Conservation (phyloP, 2,113 vertebrate genomes). For the Orycteropus afer region DNA sequence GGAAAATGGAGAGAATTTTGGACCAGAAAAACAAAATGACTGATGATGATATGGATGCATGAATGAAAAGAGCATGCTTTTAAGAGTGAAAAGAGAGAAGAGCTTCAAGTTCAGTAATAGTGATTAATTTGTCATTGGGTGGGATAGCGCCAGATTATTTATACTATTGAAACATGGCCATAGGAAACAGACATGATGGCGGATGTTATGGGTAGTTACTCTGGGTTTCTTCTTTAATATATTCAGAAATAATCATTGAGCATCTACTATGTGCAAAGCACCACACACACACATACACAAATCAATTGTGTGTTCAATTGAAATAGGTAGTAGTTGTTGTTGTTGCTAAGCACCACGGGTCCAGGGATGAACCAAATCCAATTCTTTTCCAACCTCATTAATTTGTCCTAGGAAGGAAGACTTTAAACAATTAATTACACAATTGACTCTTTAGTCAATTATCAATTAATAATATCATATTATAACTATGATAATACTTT, state of each 20-base stretch:
- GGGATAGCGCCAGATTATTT: constrained; percentile 33
- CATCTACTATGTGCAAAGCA: no score
- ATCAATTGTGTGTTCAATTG: no score
- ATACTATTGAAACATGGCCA: constrained; percentile 33
- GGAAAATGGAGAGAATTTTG: background rate
- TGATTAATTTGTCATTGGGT: constrained; percentile 58
- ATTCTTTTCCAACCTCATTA: background rate
- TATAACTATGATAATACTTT: background rate
- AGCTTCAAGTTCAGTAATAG: constrained; percentile 18
- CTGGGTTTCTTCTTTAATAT: constrained; percentile 32
- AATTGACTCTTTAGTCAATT: background rate
- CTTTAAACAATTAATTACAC: background rate
- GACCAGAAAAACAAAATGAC: constrained; percentile 52
- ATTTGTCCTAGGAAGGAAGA: background rate
- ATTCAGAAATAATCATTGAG: constrained; percentile 34
- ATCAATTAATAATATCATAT: no score
- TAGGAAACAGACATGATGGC: background rate
- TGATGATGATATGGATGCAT: constrained; percentile 38
- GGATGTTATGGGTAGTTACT: constrained; percentile 5
- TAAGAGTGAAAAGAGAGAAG: constrained; percentile 17
- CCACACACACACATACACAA: no score
- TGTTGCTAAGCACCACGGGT: background rate
- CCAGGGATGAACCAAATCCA: background rate
- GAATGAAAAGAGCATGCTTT: constrained; percentile 27
- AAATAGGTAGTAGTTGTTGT: no score